Percentiles rank a stretch among this genome's conserved stretches.
phyloP scores from a whole-genome alignment of 2,888 invertebrate species.

The Neoascia interrupta region DNA sequence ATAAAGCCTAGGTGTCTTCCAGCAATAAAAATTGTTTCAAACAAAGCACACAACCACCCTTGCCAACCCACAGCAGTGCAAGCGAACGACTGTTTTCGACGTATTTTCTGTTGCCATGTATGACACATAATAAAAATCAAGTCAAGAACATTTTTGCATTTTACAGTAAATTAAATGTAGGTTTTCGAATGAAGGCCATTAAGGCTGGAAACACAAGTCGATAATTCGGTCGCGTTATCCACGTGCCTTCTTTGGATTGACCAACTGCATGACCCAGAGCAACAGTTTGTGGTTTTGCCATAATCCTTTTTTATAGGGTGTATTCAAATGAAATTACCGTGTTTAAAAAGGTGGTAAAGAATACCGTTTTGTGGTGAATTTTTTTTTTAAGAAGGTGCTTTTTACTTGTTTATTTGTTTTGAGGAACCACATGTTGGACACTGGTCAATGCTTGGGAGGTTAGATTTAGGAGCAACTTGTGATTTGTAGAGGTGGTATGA shows the following conservation, averaged over 20 bases:
- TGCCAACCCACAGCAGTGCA: neutral
- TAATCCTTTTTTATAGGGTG: too few species aligned
- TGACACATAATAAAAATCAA: constrained; percentile 42
- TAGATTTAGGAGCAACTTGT: too few species aligned
- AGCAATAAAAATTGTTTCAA: constrained; percentile 11
- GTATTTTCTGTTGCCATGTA: neutral
- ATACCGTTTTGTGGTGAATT: too few species aligned
- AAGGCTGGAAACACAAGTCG: neutral
- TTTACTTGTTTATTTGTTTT: too few species aligned
- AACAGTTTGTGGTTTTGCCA: constrained; percentile 34
- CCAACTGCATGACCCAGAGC: constrained; percentile 25
- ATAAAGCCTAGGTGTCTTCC: too few species aligned
- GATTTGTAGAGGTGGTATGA: too few species aligned
- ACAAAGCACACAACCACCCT: neutral
- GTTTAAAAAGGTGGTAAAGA: too few species aligned
- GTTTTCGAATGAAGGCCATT: constrained; percentile 26
- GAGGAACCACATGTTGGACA: too few species aligned
- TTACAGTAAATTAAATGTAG: constrained; percentile 21
- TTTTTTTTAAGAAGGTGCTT: too few species aligned
- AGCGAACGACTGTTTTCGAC: neutral
- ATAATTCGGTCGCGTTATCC: constrained; percentile 11
- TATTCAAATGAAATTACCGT: too few species aligned
- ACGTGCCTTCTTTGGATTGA: constrained; percentile 40
- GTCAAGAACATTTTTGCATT: constrained; percentile 4
- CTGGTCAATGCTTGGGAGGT: too few species aligned